Conservation (phyloP, 2,888 invertebrate genomes). For the Salticus scenicus region DNA sequence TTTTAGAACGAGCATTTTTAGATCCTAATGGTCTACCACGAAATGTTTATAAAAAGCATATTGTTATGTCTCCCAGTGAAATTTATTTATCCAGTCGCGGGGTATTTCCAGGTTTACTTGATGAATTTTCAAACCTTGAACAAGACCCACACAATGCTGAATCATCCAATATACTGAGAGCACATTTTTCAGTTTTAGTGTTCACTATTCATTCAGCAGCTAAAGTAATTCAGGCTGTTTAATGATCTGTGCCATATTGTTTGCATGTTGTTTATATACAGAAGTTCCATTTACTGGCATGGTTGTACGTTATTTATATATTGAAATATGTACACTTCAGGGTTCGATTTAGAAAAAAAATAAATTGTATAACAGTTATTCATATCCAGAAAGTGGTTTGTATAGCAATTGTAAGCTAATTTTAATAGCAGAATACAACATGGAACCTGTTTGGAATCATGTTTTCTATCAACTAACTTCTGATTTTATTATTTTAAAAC, state of each 20-base stretch:
- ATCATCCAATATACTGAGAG: constrained; percentile 60
- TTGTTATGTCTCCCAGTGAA: constrained; percentile 55
- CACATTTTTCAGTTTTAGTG: constrained; percentile 70
- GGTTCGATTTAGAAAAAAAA: too few relatives aligned
- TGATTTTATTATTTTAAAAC: too few relatives aligned
- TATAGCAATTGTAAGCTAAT: too few relatives aligned
- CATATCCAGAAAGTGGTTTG: too few relatives aligned
- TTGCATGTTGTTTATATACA: background rate
- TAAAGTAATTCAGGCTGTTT: constrained; percentile 52
- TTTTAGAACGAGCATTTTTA: constrained; percentile 72
- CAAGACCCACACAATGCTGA: constrained; percentile 47
- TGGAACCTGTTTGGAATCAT: too few relatives aligned
- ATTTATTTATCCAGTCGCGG: constrained; percentile 49
- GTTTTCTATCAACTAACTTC: too few relatives aligned
- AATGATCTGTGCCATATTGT: constrained; percentile 15
- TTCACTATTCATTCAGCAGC: constrained; percentile 70
- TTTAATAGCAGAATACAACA: too few relatives aligned
- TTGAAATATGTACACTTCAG: too few relatives aligned
- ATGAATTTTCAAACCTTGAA: constrained; percentile 66
- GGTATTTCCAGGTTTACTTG: constrained; percentile 71
- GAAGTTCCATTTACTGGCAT: background rate
- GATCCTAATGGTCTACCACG: constrained; percentile 71
- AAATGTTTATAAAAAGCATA: constrained; percentile 65
- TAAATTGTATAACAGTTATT: too few relatives aligned
- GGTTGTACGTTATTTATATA: too few relatives aligned